Evolutionary conservation across 2,888 invertebrate species (phyloP), one percentile per base, ranked within the genome.

Genomic region (Oscheius sp.): DNA sequence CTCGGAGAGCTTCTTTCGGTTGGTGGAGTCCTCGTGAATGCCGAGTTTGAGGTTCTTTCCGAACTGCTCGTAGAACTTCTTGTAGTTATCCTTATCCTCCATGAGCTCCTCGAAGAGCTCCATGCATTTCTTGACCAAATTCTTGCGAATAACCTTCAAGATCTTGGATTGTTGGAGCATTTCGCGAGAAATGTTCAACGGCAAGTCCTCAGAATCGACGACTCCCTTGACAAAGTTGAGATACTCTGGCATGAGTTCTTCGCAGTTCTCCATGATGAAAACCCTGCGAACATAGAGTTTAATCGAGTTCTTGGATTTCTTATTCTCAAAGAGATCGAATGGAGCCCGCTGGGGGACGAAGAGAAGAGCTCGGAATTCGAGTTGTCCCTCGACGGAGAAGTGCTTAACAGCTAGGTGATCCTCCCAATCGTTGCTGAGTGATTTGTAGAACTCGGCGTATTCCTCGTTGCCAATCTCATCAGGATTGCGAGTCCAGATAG

Each of bases 251-350:
- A 98, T 97, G n/a, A 98, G 90, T 86, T 98, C 97, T 87, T 97
- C 96, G 86, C 97, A 97, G 90, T 97, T 97, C 89, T 98, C 97
- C 96, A 97, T 97, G 88, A 98, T 98, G 91, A 98, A 98, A 0
- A 98, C 97, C 75, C 97, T 91, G 65, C 97, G 91, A 0, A 98
- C 97, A 82, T 65, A 65, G 58, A 84, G 88, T 87, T 98, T 98
- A 87, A 98, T 97, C 90, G 96, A 95, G 90, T 97, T 97, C 90
- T 96, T 95, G 88, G 93, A 92, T 88, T 96, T 97, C 89, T 94
- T 94, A 90, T 95, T 96, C 87, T 98, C 97, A 81, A 98, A 98
- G 55, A 98, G 91, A 89, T 98, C 97, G 87, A 97, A 97, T 23
- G 97, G 97, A 66, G 89, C 89, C 55, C 89, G 86, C 76, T 88